A percentile compares a stretch with the other conserved stretches of the same genome.
Conservation (phyloP, 2,888 invertebrate species). For the Pomacea canaliculata region DNA sequence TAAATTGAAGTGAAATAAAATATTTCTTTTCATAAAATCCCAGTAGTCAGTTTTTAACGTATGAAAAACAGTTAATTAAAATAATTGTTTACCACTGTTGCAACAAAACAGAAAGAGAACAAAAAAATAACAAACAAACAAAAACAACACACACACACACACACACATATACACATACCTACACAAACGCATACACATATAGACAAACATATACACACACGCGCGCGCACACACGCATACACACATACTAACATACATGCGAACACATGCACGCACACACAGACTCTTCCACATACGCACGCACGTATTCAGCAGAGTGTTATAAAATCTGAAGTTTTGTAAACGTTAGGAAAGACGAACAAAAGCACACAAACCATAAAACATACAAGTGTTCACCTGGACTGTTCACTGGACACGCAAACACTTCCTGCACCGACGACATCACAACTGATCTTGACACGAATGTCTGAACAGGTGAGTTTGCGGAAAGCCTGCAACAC, state of each 20-base stretch:
- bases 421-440: conserved; percentile 21
- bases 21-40: too few species aligned
- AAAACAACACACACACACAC: not conserved
- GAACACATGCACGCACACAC: not conserved
- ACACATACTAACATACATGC: not conserved
- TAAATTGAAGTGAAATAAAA: too few species aligned
- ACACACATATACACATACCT: not conserved
- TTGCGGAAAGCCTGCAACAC: conserved; percentile 34
- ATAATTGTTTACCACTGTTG: too few species aligned
- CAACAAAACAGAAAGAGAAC: too few species aligned
- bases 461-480: conserved; percentile 38
- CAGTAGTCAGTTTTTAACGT: too few species aligned
- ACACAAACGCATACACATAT: not conserved
- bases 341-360: not conserved
- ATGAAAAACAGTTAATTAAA: too few species aligned
- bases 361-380: not conserved
- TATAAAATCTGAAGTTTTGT: too few species aligned
- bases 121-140: too few species aligned
- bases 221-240: not conserved
- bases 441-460: conserved; percentile 37
- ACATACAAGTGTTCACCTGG: too few species aligned
- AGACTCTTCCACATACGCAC: too few species aligned
- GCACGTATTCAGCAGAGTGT: too few species aligned
- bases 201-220: not conserved
- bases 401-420: not conserved